A percentile compares a stretch with the other conserved stretches of the same genome.
Conservation (phyloP, 2,113 vertebrate species). For the Platycercus adscitus region DNA sequence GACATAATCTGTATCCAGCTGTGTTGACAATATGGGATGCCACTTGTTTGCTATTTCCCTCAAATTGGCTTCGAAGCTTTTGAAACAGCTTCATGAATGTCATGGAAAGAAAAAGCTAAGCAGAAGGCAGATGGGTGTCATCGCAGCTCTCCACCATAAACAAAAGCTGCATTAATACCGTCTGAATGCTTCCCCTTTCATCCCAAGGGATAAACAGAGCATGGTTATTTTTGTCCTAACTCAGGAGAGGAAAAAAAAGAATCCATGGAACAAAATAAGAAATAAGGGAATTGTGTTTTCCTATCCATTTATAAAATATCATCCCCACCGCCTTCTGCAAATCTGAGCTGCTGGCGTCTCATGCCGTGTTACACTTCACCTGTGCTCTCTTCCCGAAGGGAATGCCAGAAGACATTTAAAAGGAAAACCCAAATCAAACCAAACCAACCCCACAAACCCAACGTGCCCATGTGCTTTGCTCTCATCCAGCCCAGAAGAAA, state of each 20-base stretch:
- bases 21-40: constrained; percentile 31
- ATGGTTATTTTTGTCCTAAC: constrained; percentile 23
- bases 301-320: not conserved
- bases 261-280: not conserved
- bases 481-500: not conserved
- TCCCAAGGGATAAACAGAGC: constrained; percentile 20
- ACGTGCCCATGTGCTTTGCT: accelerated
- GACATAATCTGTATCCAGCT: constrained; percentile 10
- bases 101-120: constrained; percentile 15
- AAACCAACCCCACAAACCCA: not conserved
- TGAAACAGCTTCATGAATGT: constrained; percentile 45
- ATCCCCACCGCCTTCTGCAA: not conserved
- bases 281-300: not conserved
- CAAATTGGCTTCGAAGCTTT: not conserved
- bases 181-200: constrained; percentile 14
- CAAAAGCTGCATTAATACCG: constrained; percentile 55
- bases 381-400: not conserved
- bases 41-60: constrained; percentile 51
- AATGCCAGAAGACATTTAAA: not conserved
- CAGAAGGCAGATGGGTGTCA: constrained; percentile 55
- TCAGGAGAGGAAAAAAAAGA: not conserved
- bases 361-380: not conserved
- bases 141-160: constrained; percentile 37
- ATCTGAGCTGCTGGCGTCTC: not conserved
- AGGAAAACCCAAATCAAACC: not conserved